phyloP scores from a whole-genome alignment of 30 jellyfish, hydroid and myxozoan genomes.

The Phacellophora camtschatica region DNA sequence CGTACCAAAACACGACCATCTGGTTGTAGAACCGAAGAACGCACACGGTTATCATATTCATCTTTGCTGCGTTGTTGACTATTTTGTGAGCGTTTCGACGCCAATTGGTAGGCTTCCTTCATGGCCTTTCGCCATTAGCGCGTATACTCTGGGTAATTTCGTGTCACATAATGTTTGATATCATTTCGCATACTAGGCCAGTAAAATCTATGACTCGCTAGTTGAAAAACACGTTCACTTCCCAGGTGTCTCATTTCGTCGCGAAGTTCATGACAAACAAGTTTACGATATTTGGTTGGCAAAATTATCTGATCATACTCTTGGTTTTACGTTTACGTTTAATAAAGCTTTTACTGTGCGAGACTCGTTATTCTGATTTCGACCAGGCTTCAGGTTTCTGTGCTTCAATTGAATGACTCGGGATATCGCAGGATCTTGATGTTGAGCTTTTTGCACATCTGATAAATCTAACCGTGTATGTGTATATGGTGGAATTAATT shows the following conservation, averaged over 20 bases:
- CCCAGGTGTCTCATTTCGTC: neutral
- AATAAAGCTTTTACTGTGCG: neutral
- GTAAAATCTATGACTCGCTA: neutral
- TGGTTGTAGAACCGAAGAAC: neutral
- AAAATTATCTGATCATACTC: neutral
- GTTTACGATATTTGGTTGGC: neutral
- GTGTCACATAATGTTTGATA: conserved; percentile 13
- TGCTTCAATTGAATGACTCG: neutral
- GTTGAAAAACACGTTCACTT: neutral
- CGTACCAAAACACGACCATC: neutral
- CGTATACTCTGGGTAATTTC: neutral
- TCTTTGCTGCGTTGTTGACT: neutral
- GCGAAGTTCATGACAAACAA: neutral
- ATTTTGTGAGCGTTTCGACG: neutral
- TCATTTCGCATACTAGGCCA: conserved; percentile 30
- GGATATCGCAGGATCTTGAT: neutral
- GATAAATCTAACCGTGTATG: neutral
- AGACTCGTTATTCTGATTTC: neutral
- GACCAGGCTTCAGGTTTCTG: neutral
- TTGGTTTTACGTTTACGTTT: no score
- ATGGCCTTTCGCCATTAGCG: neutral
- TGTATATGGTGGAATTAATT: neutral
- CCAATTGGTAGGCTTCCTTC: neutral
- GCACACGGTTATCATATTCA: neutral
- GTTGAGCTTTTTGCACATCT: neutral